Conservation (phyloP, 1,140 invertebrate genomes). For the Philaenus spumarius region DNA sequence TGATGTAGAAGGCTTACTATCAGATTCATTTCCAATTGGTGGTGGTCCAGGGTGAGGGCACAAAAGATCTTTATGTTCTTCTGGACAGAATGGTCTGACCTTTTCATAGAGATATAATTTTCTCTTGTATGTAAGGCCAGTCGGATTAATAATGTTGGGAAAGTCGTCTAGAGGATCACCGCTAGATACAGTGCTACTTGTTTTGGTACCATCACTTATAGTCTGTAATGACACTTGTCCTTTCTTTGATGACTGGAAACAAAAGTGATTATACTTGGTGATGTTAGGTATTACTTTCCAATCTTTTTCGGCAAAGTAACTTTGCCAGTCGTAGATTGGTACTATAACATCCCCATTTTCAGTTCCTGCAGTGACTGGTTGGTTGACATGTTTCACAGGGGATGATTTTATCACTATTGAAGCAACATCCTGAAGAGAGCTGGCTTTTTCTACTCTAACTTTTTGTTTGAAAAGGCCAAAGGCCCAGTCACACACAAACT, state of each 20-base stretch:
- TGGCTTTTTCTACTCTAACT: no score
- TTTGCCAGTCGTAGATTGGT: background rate
- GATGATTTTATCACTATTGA: background rate
- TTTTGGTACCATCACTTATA: no score
- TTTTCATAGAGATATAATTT: background rate
- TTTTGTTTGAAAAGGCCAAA: no score
- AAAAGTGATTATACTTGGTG: background rate
- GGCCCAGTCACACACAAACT: no score
- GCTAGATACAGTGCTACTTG: background rate
- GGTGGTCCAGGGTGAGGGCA: background rate
- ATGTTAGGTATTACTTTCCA: background rate
- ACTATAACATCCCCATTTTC: background rate
- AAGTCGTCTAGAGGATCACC: background rate
- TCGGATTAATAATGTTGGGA: background rate
- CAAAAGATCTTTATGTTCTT: background rate
- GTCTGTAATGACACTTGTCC: background rate
- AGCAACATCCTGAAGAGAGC: background rate
- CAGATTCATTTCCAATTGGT: no score
- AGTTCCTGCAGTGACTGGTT: background rate
- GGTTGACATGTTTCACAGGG: background rate
- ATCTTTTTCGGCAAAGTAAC: background rate
- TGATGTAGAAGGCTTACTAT: no score
- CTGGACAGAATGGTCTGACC: background rate
- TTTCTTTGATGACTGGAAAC: background rate
- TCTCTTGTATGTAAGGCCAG: background rate